These are phyloP conservation scores for Pogonomyrmex barbatus DNA, from an alignment of 1,140 invertebrate genomes.

Conservation along the genomic window DNA sequence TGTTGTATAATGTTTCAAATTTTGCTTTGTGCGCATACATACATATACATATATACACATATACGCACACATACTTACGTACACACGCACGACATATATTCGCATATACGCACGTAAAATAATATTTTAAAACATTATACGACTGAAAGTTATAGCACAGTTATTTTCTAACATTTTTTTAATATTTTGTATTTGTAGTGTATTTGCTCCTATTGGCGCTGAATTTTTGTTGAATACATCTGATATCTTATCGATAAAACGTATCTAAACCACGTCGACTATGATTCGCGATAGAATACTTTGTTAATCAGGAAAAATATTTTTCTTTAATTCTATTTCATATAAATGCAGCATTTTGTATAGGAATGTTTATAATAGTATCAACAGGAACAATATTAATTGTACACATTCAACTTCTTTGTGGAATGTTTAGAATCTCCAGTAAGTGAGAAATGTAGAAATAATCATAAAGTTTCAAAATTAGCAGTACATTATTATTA, in stretches of 20 bases:
- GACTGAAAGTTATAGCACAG: too few species aligned
- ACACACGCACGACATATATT: too few species aligned
- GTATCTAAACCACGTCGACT: too few species aligned
- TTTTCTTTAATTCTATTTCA: background rate
- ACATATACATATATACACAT: too few species aligned
- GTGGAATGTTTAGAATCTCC: slow-evolving; percentile 28
- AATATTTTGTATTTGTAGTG: background rate
- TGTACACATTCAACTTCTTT: background rate
- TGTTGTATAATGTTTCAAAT: too few species aligned
- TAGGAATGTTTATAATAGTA: background rate
- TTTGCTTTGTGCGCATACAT: background rate
- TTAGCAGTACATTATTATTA: too few species aligned
- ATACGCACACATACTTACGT: too few species aligned
- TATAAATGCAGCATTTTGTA: background rate
- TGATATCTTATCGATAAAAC: background rate
- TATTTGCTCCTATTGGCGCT: too few species aligned
- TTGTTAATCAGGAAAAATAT: slow-evolving; percentile 10
- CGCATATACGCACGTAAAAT: background rate
- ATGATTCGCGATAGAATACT: background rate
- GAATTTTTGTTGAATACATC: background rate
- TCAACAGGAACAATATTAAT: background rate
- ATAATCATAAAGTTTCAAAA: too few species aligned
- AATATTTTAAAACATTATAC: background rate
- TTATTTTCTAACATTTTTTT: background rate
- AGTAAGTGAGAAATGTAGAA: too few species aligned